Percentiles rank a stretch among this genome's conserved stretches.
phyloP scores from a whole-genome alignment of 2,113 vertebrate species.

The Pogona vitticeps region DNA sequence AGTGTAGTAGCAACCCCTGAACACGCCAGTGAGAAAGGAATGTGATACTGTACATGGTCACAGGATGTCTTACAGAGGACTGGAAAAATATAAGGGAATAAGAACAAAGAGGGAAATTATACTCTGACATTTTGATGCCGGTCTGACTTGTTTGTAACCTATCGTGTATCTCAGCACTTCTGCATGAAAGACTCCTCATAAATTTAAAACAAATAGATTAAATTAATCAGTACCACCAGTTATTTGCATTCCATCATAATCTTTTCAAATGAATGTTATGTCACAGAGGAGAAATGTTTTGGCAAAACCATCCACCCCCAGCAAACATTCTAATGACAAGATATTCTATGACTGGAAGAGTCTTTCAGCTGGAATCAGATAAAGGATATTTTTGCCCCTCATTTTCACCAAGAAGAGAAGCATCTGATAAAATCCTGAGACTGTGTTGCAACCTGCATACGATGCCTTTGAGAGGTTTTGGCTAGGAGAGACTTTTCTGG shows the following conservation, averaged over 20 bases:
- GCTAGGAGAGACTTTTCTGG: too few species aligned
- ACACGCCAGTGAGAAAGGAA: background rate
- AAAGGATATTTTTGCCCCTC: background rate
- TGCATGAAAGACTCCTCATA: background rate
- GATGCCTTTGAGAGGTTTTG: too few species aligned
- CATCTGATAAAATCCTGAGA: too few species aligned
- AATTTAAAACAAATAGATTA: background rate
- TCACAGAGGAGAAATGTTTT: background rate
- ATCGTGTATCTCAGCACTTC: background rate
- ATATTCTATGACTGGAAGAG: too few species aligned
- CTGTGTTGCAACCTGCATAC: too few species aligned
- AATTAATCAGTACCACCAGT: background rate
- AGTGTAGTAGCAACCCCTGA: background rate
- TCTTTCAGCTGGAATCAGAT: background rate
- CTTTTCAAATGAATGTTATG: background rate
- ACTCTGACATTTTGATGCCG: background rate
- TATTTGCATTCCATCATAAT: background rate
- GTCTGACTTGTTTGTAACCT: background rate
- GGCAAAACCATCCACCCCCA: background rate
- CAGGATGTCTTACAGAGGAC: background rate
- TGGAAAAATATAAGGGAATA: background rate
- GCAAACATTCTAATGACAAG: background rate
- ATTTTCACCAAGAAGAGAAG: background rate
- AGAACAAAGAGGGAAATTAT: background rate
- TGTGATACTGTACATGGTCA: background rate